phyloP scores from a whole-genome alignment of 2,113 vertebrate genomes.

The Oncorhynchus gorbuscha region DNA sequence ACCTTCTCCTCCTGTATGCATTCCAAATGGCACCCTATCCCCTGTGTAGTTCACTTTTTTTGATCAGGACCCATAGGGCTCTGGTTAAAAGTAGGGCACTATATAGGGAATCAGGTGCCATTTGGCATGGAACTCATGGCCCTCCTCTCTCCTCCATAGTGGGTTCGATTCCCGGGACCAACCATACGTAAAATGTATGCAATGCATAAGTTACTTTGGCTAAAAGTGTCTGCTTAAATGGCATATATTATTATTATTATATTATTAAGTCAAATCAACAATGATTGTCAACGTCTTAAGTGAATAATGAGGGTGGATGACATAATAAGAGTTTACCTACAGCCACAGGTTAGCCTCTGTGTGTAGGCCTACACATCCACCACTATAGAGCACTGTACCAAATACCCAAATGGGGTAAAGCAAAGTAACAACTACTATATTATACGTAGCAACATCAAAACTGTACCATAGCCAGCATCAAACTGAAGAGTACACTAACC shows the following conservation, averaged over 20 bases:
- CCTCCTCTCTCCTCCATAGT: too few relatives aligned
- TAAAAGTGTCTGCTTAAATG: too few relatives aligned
- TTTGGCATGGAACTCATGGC: not conserved
- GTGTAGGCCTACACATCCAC: not conserved
- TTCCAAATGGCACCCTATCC: not conserved
- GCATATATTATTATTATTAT: too few relatives aligned
- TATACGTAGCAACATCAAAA: not conserved
- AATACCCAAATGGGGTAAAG: not conserved
- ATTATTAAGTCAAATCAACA: not conserved
- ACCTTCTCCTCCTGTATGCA: not conserved
- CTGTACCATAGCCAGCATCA: not conserved
- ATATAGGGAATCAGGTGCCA: not conserved
- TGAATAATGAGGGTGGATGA: not conserved
- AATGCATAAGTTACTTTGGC: too few relatives aligned
- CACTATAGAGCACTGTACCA: not conserved
- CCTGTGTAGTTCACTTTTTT: not conserved
- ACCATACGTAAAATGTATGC: too few relatives aligned
- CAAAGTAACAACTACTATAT: not conserved
- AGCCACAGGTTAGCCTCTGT: not conserved
- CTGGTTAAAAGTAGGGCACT: too few relatives aligned
- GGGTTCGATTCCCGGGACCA: too few relatives aligned
- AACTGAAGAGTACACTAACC: not conserved
- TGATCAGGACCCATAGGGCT: too few relatives aligned
- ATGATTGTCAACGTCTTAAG: conserved; percentile 8
- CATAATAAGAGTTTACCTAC: not conserved